A percentile compares a stretch with the other conserved stretches of the same genome.
These are phyloP conservation scores for Peucedramus taeniatus DNA, from an alignment of 2,113 vertebrate species.

Conservation along the genomic window DNA sequence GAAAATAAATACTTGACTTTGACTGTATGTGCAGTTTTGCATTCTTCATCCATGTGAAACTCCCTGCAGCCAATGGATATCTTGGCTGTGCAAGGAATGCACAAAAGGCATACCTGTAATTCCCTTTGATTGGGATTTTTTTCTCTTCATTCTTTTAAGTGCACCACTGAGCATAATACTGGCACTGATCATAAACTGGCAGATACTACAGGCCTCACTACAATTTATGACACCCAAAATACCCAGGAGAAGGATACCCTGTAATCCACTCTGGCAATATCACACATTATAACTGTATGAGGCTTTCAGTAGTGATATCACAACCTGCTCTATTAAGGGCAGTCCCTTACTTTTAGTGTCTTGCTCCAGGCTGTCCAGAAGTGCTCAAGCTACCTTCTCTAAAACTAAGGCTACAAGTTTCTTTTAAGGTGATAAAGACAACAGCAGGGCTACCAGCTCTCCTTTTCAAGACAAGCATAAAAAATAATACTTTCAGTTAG, in stretches of 20 bases:
- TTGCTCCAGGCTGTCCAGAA: neutral
- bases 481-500: neutral
- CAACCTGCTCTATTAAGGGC: neutral
- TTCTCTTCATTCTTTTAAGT: neutral
- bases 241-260: neutral
- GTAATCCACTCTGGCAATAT: neutral
- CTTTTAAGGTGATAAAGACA: neutral
- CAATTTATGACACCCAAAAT: neutral
- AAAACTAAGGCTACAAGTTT: neutral
- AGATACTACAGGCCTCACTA: neutral
- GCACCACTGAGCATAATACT: neutral
- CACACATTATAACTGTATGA: neutral
- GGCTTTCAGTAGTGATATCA: neutral
- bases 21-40: neutral
- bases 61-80: neutral
- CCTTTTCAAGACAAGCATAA: neutral
- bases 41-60: neutral
- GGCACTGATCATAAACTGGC: neutral
- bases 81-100: neutral
- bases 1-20: constrained; percentile 41
- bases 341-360: neutral
- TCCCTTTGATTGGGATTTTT: neutral
- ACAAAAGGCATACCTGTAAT: neutral
- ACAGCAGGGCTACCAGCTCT: neutral
- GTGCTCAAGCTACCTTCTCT: neutral